These are phyloP conservation scores for Malurus alboscapulatus DNA, from an alignment of 2,113 vertebrate species.

Conservation along the genomic window DNA sequence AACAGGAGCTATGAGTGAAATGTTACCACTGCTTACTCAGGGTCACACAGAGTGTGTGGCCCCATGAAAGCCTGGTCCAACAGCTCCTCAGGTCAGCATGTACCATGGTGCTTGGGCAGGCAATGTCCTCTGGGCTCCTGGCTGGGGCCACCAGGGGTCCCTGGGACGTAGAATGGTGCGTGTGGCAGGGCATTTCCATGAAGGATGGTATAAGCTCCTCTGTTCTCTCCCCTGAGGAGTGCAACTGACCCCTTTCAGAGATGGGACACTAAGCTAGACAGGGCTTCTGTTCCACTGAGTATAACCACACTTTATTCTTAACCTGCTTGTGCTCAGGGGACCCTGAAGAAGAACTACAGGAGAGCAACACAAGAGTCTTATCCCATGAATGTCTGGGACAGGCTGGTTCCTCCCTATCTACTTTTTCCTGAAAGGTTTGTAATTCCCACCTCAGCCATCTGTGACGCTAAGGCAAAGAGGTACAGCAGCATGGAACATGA, in stretches of 20 bases:
- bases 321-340: not conserved
- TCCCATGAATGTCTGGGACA: not conserved
- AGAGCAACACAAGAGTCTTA: not conserved
- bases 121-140: not conserved
- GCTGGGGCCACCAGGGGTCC: not conserved
- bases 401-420: not conserved
- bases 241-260: not conserved
- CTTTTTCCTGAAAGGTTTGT: not conserved
- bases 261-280: not conserved
- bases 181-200: not conserved
- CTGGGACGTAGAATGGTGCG: not conserved
- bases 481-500: not conserved
- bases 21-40: not conserved
- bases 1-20: accelerated
- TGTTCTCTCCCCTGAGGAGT: not conserved
- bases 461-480: accelerated
- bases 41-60: not conserved
- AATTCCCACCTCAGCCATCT: not conserved
- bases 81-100: not conserved
- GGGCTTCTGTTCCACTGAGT: not conserved
- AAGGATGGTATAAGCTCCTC: not conserved
- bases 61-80: not conserved
- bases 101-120: not conserved
- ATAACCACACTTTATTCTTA: not conserved
- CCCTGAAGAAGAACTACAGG: not conserved